phyloP scores from a whole-genome alignment of 2,797 vertebrate species.

The Gallinago solitaria region DNA sequence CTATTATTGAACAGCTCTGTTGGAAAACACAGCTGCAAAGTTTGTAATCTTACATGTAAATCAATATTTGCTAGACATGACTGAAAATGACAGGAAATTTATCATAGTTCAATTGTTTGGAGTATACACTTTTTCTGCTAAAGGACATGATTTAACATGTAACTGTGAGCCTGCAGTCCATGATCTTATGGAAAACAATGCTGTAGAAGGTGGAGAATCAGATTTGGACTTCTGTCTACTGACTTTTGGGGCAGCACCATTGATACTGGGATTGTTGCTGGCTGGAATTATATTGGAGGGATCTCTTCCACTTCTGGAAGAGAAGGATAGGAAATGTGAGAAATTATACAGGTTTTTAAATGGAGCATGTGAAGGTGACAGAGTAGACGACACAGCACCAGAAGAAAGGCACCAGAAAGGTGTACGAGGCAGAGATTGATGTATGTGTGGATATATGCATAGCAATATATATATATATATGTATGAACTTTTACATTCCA shows the following conservation, averaged over 20 bases:
- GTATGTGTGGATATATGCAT: neutral
- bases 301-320: neutral
- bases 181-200: neutral
- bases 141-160: neutral
- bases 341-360: neutral
- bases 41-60: neutral
- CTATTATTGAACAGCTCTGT: neutral
- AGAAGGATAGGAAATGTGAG: neutral
- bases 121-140: neutral
- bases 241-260: neutral
- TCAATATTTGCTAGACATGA: neutral
- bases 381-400: neutral
- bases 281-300: neutral
- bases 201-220: neutral
- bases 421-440: neutral
- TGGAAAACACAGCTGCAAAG: neutral
- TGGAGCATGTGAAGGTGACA: no score
- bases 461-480: neutral
- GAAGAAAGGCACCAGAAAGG: neutral
- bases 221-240: neutral
- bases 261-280: neutral
- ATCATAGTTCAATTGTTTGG: neutral
- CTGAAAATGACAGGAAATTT: neutral
- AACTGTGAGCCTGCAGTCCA: neutral
- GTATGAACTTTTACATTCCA: neutral